A percentile compares a stretch with the other conserved stretches of the same genome.
Conservation (phyloP, 2,888 invertebrate genomes). For the Clusia tigrina region DNA sequence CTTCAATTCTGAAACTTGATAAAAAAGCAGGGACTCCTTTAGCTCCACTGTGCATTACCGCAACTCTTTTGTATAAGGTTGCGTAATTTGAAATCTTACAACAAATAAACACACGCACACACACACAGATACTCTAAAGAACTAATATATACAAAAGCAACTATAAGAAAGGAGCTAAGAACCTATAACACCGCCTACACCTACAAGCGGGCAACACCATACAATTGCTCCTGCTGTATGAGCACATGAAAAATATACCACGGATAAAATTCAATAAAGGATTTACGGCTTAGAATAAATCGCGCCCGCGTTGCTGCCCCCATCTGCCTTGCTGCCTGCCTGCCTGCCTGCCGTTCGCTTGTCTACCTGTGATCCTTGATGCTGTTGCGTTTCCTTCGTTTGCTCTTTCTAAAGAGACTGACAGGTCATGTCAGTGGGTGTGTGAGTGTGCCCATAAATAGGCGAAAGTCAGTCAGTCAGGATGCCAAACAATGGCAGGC, state of each 20-base stretch:
- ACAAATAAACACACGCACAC: constrained; percentile 9
- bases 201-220: neutral
- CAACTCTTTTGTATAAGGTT: neutral
- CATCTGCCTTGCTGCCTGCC: neutral
- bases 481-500: constrained; percentile 61
- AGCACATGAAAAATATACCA: constrained; percentile 32
- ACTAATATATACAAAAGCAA: constrained; percentile 18
- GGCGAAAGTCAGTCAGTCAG: constrained; percentile 31
- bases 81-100: neutral
- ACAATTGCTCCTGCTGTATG: no score
- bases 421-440: constrained; percentile 42
- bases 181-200: constrained; percentile 15
- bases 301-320: constrained; percentile 24
- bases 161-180: constrained; percentile 24
- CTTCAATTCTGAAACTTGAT: neutral
- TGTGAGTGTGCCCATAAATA: neutral
- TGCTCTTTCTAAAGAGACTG: constrained; percentile 37
- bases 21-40: neutral
- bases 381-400: no score
- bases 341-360: neutral
- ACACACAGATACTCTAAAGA: neutral
- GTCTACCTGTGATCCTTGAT: no score
- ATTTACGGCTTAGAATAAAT: constrained; percentile 53
- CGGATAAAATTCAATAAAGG: constrained; percentile 56
- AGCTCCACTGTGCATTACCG: neutral